Base-by-base conservation (phyloP, 2,113 vertebrate species). In the Lepidothrix coronata region DNA sequence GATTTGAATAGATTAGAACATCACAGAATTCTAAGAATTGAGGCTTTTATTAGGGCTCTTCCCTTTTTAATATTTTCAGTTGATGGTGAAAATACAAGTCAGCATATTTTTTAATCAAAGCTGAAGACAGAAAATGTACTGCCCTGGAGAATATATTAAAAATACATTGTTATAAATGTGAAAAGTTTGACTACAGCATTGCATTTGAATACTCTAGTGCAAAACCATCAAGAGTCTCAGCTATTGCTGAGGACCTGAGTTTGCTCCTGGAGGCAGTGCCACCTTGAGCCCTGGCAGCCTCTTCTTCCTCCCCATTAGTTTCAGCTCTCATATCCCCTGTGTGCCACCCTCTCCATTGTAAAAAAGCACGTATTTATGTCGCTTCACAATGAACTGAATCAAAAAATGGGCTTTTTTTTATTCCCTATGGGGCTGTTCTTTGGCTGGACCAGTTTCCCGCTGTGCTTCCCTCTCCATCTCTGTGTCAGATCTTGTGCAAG, bases 91-190 rank as follows among this genome's bases (percentile, higher is more conserved):
- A 90, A 70, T 65, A 71, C 7, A 89, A 30, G 68, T 59, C 57
- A 78, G 80, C 35, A 0, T 87, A 59, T 75, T 81, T 93, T 83
- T 92, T 81, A 57, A 67, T 91, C 28, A 92, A 52, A 91, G 86
- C 30, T 21, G 27, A 72, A 95, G 49, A 75, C 61, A 71, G 86
- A 86, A 94, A 77, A 46, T 77, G 31, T 62, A 35, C 77, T 84
- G 55, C 25, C 54, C 15, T 82, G 54, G 65, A 90, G 85, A 78
- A 35, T 90, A 33, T 70, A 73, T 95, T 95, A 83, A 88, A 96
- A 86, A 71, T 43, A 28, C 23, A 35, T 51, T 43, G 48, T 67
- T 74, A 46, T 48, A 84, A 35, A 86, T 72, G 41, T 19, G 28
- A 74, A 17, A 86, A 67, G 30, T 84, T 77, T 63, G 65, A 46